These are phyloP conservation scores for Patella pellucida DNA, from an alignment of 2,888 invertebrate species.

Conservation along the genomic window DNA sequence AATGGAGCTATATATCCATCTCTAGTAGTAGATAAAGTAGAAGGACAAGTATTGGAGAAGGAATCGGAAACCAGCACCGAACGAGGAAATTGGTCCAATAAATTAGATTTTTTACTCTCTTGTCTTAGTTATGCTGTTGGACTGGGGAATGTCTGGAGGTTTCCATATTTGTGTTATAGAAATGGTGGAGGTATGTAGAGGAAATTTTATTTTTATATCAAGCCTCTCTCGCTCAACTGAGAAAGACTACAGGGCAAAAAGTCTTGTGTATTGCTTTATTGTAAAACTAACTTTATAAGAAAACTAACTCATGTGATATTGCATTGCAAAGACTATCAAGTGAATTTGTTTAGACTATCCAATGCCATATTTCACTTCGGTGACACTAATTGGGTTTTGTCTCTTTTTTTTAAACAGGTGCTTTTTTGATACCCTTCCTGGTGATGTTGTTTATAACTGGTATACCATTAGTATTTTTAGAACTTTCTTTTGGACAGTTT, in stretches of 20 bases:
- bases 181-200: not conserved
- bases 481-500: constrained; percentile 87
- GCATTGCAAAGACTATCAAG: too few species aligned
- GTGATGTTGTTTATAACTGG: constrained; percentile 85
- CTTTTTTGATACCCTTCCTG: constrained; percentile 86
- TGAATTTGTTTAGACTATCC: too few species aligned
- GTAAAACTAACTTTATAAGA: too few species aligned
- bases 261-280: too few species aligned
- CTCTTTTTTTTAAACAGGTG: constrained; percentile 62
- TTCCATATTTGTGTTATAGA: constrained; percentile 4
- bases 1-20: not conserved
- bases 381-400: not conserved
- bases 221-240: too few species aligned
- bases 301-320: too few species aligned
- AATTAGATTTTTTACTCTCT: not conserved
- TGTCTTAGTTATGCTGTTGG: not conserved
- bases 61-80: not conserved
- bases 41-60: not conserved
- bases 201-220: too few species aligned
- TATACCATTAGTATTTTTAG: constrained; percentile 86
- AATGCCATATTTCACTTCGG: too few species aligned
- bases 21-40: not conserved
- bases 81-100: not conserved
- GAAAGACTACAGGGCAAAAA: too few species aligned
- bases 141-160: not conserved